These are phyloP conservation scores for Cephalopachus bancanus DNA, from an alignment of 2,797 vertebrate species.

Conservation along the genomic window DNA sequence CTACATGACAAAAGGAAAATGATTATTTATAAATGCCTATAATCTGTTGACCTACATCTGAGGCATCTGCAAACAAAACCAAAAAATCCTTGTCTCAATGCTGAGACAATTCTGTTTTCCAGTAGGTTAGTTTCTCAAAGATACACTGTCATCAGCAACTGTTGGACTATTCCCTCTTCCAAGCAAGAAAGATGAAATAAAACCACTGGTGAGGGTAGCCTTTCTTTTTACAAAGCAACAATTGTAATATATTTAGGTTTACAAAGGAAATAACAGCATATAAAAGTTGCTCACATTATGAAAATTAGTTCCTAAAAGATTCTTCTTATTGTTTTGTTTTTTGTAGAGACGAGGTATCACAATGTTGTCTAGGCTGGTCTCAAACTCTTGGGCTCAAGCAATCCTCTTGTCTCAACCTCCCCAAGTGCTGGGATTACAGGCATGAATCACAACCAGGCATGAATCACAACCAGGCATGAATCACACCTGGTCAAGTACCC, in stretches of 20 bases:
- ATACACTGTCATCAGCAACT: background rate
- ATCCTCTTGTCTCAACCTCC: no score
- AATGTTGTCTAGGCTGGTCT: no score
- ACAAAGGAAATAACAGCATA: background rate
- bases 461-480: no score
- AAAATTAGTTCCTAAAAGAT: background rate
- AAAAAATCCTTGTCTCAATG: background rate
- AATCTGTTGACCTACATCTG: background rate
- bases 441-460: no score
- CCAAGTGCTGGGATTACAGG: no score
- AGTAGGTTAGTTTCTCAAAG: background rate
- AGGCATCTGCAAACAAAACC: background rate
- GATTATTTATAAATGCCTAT: background rate
- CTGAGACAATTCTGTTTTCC: slow-evolving; percentile 4
- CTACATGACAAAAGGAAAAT: background rate
- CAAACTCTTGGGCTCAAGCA: no score
- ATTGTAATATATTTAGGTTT: background rate
- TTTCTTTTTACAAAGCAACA: background rate
- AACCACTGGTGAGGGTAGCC: background rate
- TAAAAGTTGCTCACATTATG: slow-evolving; percentile 30
- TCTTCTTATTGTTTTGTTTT: background rate
- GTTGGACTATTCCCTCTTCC: background rate
- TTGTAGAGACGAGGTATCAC: no score
- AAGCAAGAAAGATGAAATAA: background rate
- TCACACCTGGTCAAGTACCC: background rate